Conservation (phyloP, 2,888 invertebrate genomes). For the Ennomos fuscantarius region DNA sequence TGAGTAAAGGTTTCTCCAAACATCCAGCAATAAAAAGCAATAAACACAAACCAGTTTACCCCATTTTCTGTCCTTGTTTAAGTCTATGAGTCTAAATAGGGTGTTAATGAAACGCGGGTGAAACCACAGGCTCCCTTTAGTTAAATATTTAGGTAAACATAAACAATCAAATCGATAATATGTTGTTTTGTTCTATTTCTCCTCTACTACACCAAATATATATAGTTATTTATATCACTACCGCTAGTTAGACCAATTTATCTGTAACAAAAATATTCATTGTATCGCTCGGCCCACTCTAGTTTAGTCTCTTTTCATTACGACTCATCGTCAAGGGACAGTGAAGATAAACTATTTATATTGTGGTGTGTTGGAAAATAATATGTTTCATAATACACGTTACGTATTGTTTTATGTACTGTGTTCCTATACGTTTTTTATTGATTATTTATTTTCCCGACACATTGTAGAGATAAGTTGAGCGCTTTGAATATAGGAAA, state of each 20-base stretch:
- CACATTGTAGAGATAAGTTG: too few relatives aligned
- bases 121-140: too few relatives aligned
- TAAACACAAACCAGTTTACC: too few relatives aligned
- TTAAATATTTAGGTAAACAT: too few relatives aligned
- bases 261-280: slow-evolving; percentile 39
- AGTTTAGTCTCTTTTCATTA: slow-evolving; percentile 38
- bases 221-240: background rate
- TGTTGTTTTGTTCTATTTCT: background rate
- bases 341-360: slow-evolving; percentile 29
- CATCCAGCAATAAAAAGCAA: too few relatives aligned
- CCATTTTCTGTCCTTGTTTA: too few relatives aligned
- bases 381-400: slow-evolving; percentile 11
- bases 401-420: slow-evolving; percentile 13
- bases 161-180: too few relatives aligned
- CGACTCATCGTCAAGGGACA: slow-evolving; percentile 30
- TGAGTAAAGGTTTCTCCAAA: too few relatives aligned
- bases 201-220: slow-evolving; percentile 26
- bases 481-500: too few relatives aligned
- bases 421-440: background rate
- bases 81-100: too few relatives aligned
- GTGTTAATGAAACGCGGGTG: too few relatives aligned
- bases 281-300: slow-evolving; percentile 36
- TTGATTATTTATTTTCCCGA: too few relatives aligned
- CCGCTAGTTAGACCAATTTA: slow-evolving; percentile 16
- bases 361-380: slow-evolving; percentile 24